phyloP scores from a whole-genome alignment of 2,888 invertebrate genomes.

The Cerastoderma edule region DNA sequence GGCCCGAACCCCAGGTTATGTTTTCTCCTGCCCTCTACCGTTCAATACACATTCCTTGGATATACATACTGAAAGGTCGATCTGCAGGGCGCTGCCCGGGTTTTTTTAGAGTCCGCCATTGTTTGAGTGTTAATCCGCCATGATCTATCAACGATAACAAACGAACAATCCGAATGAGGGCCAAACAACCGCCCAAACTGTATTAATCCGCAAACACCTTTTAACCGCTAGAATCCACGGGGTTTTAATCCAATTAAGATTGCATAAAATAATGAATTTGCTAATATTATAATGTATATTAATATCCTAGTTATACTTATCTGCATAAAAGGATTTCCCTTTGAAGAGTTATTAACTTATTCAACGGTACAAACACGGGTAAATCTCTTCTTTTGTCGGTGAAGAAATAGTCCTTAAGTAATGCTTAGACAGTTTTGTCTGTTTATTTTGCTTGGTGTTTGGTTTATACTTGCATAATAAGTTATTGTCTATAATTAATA shows the following conservation, averaged over 20 bases:
- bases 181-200: constrained; percentile 18
- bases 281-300: constrained; percentile 23
- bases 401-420: constrained; percentile 18
- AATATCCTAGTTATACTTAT: constrained; percentile 14
- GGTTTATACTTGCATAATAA: background rate
- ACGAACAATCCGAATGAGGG: constrained; percentile 21
- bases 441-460: background rate
- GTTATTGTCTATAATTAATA: constrained; percentile 7
- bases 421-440: background rate
- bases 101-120: background rate
- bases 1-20: background rate
- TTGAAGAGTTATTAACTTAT: constrained; percentile 11
- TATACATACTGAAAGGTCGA: constrained; percentile 19
- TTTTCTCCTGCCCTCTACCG: constrained; percentile 6
- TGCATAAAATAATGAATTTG: constrained; percentile 30
- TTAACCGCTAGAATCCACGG: constrained; percentile 22
- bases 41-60: constrained; percentile 26
- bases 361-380: background rate
- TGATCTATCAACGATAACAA: constrained; percentile 20
- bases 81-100: constrained; percentile 11
- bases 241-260: constrained; percentile 36
- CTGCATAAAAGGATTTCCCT: constrained; percentile 9
- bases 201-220: constrained; percentile 23
- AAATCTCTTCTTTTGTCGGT: constrained; percentile 2
- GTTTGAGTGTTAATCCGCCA: constrained; percentile 21